A percentile compares a stretch with the other conserved stretches of the same genome.
Evolutionary conservation across 2,888 invertebrate species (phyloP).

Genomic region (Caenorhabditis uteleia): DNA sequence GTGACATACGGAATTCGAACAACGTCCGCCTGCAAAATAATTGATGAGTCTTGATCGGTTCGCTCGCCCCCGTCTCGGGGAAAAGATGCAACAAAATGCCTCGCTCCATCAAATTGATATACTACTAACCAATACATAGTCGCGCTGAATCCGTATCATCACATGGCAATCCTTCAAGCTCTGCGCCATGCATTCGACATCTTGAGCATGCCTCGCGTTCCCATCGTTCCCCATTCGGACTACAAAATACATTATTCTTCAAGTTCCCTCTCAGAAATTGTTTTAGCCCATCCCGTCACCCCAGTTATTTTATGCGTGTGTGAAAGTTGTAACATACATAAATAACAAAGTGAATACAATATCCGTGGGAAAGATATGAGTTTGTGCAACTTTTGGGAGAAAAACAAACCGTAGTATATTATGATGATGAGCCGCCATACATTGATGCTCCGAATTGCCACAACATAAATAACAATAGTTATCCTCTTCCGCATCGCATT

Average conservation of each 20-base stretch:
- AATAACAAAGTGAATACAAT: constrained; percentile 7
- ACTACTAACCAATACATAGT: constrained; percentile 59
- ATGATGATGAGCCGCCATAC: constrained; percentile 68
- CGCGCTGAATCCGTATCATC: constrained; percentile 68
- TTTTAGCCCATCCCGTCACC: too few relatives aligned
- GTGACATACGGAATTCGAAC: constrained; percentile 68
- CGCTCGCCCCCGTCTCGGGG: too few relatives aligned
- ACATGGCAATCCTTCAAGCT: constrained; percentile 68
- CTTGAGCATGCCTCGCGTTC: constrained; percentile 67
- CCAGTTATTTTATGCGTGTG: neutral
- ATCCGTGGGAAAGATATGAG: constrained; percentile 21
- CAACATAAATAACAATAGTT: constrained; percentile 70
- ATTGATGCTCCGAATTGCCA: constrained; percentile 61
- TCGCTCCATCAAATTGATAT: too few relatives aligned
- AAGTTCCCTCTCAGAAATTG: too few relatives aligned
- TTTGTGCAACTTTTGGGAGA: neutral
- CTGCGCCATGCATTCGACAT: constrained; percentile 65
- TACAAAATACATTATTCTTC: constrained; percentile 40
- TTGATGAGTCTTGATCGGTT: too few relatives aligned
- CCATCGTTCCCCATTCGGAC: constrained; percentile 69
- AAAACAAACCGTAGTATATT: constrained; percentile 59
- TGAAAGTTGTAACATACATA: too few relatives aligned
- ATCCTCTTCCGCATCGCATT: constrained; percentile 69
- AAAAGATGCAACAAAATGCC: too few relatives aligned
- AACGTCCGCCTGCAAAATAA: constrained; percentile 55